Evolutionary conservation across 2,113 vertebrate species (phyloP).

Genomic region (Nettapus auritus): DNA sequence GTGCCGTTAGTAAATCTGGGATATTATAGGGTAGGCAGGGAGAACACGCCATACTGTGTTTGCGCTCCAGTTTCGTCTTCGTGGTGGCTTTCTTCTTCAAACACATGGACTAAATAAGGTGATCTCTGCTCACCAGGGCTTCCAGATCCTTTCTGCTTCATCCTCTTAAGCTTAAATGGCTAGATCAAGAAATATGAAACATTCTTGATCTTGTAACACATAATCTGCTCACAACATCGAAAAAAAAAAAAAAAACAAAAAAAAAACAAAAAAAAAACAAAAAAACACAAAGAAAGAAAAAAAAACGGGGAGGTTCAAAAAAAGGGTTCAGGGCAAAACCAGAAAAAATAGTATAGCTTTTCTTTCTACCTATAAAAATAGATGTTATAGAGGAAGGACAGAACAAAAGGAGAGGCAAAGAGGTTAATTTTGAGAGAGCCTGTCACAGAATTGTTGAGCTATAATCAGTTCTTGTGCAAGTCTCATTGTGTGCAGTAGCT

Average conservation of each 20-base stretch:
- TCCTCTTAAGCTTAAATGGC: neutral
- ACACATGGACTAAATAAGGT: neutral
- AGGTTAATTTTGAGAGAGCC: neutral
- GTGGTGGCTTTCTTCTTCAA: neutral
- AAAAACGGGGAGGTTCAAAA: too few species aligned
- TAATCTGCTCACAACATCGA: neutral
- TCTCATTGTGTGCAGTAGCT: neutral
- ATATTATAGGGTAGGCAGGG: neutral
- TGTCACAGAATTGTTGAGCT: neutral
- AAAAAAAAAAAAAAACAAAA: neutral
- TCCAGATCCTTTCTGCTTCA: neutral
- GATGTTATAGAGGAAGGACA: neutral
- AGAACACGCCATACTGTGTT: neutral
- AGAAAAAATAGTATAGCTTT: neutral
- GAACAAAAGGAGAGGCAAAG: neutral
- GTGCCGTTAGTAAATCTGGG: conserved; percentile 7
- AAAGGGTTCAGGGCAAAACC: neutral
- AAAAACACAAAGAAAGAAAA: neutral
- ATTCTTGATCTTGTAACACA: neutral
- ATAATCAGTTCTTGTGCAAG: neutral
- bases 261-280: neutral
- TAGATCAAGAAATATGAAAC: neutral
- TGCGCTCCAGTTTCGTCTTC: neutral
- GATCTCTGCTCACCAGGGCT: neutral
- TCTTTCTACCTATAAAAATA: neutral